Evolutionary conservation across 2,797 vertebrate genomes (phyloP), one percentile per base, ranked within the genome.

Genomic region (Meriones psammophilus): DNA sequence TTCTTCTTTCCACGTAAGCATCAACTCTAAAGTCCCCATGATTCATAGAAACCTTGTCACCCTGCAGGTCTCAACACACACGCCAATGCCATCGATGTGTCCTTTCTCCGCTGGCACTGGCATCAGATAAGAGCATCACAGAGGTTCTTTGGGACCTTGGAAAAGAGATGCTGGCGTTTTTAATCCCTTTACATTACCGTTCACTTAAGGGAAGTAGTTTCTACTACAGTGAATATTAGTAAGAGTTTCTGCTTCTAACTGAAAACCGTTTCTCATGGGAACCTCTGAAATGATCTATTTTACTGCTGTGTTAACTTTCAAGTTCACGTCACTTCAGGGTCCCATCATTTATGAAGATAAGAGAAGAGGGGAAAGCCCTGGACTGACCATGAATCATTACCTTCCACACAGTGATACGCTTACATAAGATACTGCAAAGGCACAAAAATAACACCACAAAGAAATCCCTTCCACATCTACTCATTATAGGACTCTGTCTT

Each of bases 211-310:
- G 68, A 90, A 90, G 36, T 69, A 33, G 33, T 24, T 64, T 60
- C 60, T 54, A 33, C 3, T 88, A 28, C 78, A 81, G 36, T 88
- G 10, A 42, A 12, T 46, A 33, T 54, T 24, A 60, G 13, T 69
- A n/a, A 88, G 39, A 42, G 24, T n/a, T 88, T 95, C 18, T 58
- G 42, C 18, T 36, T 42, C 5, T 85, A 73, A 54, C 28, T 58
- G 42, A 64, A 89, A 79, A 84, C 76, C 4, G 28, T 92, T 93
- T 79, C 39, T 80, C 58, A 79, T 22, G n/a, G 68, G 89, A 64
- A 54, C 68, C 30, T 84, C 91, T 77, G 71, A 71, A 91, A 94
- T 22, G 73, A 73, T 30, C 71, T 93, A 30, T 71, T 95, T 94
- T 60, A 95, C 7, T 30, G 6, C 58, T 64, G 33, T 84, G 56